These are phyloP conservation scores for Watsonalla binaria DNA, from an alignment of 2,888 invertebrate species.

Conservation along the genomic window DNA sequence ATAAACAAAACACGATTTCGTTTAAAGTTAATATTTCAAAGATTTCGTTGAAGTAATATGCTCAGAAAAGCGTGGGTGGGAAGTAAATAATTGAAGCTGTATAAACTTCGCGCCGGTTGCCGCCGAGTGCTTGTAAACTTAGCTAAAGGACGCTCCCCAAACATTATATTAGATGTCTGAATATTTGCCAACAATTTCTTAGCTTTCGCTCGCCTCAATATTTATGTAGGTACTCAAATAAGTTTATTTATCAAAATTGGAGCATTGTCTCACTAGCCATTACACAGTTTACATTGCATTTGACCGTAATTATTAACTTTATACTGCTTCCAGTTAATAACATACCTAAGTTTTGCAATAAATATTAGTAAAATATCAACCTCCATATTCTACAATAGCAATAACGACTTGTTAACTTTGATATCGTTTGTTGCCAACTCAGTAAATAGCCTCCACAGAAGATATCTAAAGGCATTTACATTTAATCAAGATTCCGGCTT, in stretches of 20 bases:
- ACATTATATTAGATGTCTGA: neutral
- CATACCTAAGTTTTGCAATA: neutral
- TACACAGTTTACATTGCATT: neutral
- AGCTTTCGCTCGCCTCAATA: neutral
- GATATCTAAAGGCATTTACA: neutral
- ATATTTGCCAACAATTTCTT: neutral
- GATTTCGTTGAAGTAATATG: no score
- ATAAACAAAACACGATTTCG: no score
- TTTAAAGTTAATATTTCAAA: no score
- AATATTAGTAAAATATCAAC: neutral
- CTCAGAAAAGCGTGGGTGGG: no score
- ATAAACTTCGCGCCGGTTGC: neutral
- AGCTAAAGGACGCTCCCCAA: neutral
- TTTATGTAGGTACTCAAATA: neutral
- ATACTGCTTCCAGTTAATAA: neutral
- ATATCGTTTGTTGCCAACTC: neutral
- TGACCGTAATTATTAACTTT: neutral
- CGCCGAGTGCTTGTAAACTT: neutral
- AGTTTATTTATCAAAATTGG: neutral
- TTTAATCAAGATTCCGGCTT: slow-evolving; percentile 1
- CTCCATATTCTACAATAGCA: neutral
- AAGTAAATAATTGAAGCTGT: neutral
- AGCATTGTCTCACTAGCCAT: neutral
- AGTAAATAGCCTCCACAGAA: neutral
- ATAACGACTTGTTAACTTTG: neutral